Evolutionary conservation across 2,888 invertebrate species (phyloP).

Genomic region (Caenorhabditis sp.): DNA sequence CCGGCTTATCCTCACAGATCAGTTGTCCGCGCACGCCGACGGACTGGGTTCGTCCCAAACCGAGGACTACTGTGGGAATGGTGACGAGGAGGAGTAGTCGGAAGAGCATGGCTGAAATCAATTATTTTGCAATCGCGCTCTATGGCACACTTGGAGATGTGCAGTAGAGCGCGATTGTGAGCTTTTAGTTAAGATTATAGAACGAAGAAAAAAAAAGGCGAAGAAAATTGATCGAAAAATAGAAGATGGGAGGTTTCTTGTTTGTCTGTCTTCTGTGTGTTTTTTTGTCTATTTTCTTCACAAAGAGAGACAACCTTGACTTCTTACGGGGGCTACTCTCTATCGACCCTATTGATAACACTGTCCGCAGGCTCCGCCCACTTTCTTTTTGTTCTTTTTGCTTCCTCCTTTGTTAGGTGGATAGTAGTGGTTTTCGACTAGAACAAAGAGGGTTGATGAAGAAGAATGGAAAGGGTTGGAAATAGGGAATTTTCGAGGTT

Average conservation of each 20-base stretch:
- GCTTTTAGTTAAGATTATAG: too few species aligned
- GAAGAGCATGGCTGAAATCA: not conserved
- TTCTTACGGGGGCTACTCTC: not conserved
- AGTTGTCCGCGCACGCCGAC: conserved; percentile 59
- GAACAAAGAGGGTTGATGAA: not conserved
- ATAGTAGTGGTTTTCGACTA: too few species aligned
- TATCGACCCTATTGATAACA: conserved; percentile 7
- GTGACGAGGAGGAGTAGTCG: conserved; percentile 22
- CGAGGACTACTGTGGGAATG: conserved; percentile 43
- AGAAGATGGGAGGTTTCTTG: conserved; percentile 13
- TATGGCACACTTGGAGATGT: not conserved
- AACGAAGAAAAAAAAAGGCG: too few species aligned
- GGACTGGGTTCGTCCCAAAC: conserved; percentile 64
- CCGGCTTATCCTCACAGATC: conserved; percentile 66
- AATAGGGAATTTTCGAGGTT: not conserved
- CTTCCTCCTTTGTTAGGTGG: conserved; percentile 2
- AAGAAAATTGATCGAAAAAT: not conserved
- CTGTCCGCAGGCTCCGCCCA: conserved; percentile 29
- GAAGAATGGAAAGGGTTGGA: not conserved
- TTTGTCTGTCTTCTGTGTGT: conserved; percentile 14
- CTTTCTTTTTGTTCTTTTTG: not conserved
- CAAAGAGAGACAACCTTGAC: conserved; percentile 29
- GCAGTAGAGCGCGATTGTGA: too few species aligned
- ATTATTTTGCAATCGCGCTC: not conserved
- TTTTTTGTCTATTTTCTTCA: not conserved